These are phyloP conservation scores for Perithous albicinctus DNA, from an alignment of 2,888 invertebrate species.

Conservation along the genomic window DNA sequence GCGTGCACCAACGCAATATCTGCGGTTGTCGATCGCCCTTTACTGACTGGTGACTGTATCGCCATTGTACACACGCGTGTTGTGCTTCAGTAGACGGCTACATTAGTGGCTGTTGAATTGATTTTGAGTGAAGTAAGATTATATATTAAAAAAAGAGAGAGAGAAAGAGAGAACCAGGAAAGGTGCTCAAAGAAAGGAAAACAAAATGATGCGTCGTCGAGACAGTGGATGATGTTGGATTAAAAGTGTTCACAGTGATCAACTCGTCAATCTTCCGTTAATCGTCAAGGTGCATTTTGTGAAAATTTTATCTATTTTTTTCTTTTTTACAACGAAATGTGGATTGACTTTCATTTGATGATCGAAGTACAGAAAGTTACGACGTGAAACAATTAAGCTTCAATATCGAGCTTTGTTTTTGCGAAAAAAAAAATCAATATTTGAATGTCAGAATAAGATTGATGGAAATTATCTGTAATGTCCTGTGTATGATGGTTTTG, in stretches of 20 bases:
- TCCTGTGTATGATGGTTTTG: too few relatives aligned
- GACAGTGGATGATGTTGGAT: constrained; percentile 48
- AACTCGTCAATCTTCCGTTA: constrained; percentile 38
- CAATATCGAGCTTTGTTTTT: too few relatives aligned
- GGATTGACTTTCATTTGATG: constrained; percentile 1
- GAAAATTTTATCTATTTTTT: background rate
- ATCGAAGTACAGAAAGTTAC: constrained; percentile 33
- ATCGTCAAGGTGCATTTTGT: constrained; percentile 25
- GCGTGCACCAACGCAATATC: constrained; percentile 63
- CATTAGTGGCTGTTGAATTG: constrained; percentile 51
- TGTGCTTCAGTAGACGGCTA: constrained; percentile 28
- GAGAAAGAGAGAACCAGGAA: constrained; percentile 24
- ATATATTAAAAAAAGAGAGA: too few relatives aligned
- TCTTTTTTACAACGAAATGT: background rate
- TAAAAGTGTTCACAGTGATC: constrained; percentile 57
- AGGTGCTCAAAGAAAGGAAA: constrained; percentile 46
- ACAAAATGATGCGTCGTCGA: constrained; percentile 46
- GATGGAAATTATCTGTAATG: too few relatives aligned
- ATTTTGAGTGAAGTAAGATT: constrained; percentile 41
- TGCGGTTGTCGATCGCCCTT: constrained; percentile 48
- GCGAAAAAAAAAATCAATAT: too few relatives aligned
- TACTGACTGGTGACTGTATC: constrained; percentile 34
- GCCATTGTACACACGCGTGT: constrained; percentile 22
- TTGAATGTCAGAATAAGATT: too few relatives aligned
- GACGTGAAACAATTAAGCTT: too few relatives aligned